Percentiles rank a stretch among this genome's conserved stretches.
phyloP scores from a whole-genome alignment of 37 sponge, comb jelly and placozoan genomes.

The Lycopodina hypogea region DNA sequence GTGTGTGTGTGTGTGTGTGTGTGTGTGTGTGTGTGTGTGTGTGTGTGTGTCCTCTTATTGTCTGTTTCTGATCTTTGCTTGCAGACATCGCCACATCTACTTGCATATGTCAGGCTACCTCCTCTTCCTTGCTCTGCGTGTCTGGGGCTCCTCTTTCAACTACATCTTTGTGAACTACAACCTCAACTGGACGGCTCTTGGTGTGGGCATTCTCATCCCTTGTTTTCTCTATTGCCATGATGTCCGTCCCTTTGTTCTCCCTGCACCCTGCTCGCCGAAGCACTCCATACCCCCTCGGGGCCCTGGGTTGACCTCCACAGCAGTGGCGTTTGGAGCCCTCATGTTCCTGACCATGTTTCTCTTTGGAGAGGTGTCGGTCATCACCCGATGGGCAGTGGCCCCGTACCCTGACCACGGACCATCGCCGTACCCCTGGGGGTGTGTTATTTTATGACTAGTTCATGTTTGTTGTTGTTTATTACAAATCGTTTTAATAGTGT shows the following conservation, averaged over 20 bases:
- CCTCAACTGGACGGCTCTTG: conserved; percentile 19
- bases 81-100: conserved; percentile 48
- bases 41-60: neutral
- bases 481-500: neutral
- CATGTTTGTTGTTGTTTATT: neutral
- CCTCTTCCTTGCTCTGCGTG: conserved; percentile 46
- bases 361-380: conserved; percentile 53
- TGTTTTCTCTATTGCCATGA: conserved; percentile 23
- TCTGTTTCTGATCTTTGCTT: neutral
- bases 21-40: neutral
- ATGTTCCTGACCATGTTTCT: conserved; percentile 47
- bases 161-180: conserved; percentile 20
- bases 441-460: neutral
- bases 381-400: conserved; percentile 52
- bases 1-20: too few species aligned
- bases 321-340: conserved; percentile 47
- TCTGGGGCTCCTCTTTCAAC: conserved; percentile 46
- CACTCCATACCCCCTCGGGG: neutral
- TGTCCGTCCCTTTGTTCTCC: conserved; percentile 25
- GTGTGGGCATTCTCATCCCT: conserved; percentile 1
- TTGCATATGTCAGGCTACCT: conserved; percentile 48
- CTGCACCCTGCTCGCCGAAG: neutral
- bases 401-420: conserved; percentile 37
- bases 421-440: conserved; percentile 60
- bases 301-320: conserved; percentile 13